Conservation (phyloP, 2,113 vertebrate genomes). For the Globicephala melas region DNA sequence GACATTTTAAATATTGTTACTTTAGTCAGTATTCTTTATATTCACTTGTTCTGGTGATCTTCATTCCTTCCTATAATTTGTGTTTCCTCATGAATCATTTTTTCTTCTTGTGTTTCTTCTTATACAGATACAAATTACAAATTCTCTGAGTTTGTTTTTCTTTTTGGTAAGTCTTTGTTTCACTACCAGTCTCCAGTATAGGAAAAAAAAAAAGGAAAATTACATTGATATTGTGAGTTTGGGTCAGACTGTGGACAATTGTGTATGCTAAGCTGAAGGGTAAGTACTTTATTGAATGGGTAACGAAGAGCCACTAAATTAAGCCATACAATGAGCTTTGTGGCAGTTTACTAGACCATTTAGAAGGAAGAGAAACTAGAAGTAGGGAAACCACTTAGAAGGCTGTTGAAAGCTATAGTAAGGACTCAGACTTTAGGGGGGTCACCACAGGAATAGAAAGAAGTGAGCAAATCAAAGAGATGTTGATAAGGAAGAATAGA, state of each 20-base stretch:
- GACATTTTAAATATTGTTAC: not conserved
- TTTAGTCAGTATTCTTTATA: not conserved
- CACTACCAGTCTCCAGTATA: not conserved
- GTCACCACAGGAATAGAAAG: not conserved
- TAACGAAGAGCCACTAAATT: not conserved
- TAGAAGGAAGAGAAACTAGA: not conserved
- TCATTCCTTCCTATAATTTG: slow-evolving; percentile 8
- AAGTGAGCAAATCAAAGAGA: not conserved
- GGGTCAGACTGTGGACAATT: not conserved
- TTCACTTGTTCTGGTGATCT: not conserved
- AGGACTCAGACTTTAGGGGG: not conserved
- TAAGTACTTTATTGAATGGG: not conserved
- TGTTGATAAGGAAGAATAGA: not conserved
- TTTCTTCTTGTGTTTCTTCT: not conserved
- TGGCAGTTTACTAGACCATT: not conserved
- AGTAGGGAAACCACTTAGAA: not conserved
- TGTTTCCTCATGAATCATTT: not conserved
- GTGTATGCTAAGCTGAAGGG: not conserved
- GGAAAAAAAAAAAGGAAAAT: not conserved
- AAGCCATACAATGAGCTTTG: not conserved
- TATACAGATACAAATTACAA: not conserved
- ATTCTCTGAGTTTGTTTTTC: not conserved
- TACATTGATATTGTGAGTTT: not conserved
- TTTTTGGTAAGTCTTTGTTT: not conserved
- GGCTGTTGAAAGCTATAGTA: not conserved